These are phyloP conservation scores for Corythucha ciliata DNA, from an alignment of 2,888 invertebrate genomes.

Conservation along the genomic window DNA sequence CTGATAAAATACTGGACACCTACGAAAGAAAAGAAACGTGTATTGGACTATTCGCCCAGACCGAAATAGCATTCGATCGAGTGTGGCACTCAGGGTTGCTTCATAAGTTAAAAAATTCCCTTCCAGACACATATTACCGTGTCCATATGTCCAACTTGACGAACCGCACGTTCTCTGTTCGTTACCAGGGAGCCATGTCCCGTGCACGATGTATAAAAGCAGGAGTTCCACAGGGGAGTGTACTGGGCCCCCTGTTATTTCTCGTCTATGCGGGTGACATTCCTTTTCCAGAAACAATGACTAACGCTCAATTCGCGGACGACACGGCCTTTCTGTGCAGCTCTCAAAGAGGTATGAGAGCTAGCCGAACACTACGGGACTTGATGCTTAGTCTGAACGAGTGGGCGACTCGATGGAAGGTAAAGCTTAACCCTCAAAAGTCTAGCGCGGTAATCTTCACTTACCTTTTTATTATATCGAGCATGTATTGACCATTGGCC, in stretches of 20 bases:
- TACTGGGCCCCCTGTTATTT: neutral
- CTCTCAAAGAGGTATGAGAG: no score
- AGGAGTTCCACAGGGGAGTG: slow-evolving; percentile 8
- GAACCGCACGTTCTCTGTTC: no score
- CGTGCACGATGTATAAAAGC: no score
- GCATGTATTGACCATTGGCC: neutral
- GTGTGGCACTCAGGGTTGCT: neutral
- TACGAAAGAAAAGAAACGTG: neutral
- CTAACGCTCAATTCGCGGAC: neutral
- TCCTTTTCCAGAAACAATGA: neutral
- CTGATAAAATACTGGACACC: neutral
- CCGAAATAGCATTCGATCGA: neutral
- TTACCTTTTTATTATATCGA: neutral
- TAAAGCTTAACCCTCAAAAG: slow-evolving; percentile 10
- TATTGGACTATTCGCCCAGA: neutral
- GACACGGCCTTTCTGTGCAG: no score
- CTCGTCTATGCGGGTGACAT: neutral
- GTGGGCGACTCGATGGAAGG: neutral
- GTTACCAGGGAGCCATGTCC: no score
- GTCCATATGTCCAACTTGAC: neutral
- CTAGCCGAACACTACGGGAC: no score
- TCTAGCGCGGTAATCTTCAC: slow-evolving; percentile 7
- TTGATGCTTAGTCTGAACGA: neutral
- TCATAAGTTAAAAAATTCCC: neutral
- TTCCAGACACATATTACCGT: neutral